Percentiles rank a stretch among this genome's conserved stretches.
These are phyloP conservation scores for Grallaria varia DNA, from an alignment of 2,113 vertebrate genomes.

Conservation along the genomic window DNA sequence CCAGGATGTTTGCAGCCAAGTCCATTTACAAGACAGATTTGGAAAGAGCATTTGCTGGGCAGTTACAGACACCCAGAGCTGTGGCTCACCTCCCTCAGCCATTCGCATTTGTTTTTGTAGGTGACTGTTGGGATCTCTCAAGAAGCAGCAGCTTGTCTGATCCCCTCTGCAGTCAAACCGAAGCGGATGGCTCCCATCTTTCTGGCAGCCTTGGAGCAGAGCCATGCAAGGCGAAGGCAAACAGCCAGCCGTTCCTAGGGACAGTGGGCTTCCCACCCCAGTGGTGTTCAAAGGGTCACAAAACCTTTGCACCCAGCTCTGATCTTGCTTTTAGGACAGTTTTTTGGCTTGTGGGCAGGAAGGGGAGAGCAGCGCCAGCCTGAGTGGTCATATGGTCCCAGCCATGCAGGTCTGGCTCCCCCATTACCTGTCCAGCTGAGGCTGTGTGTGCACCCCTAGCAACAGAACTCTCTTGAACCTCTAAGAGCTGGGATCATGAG, in stretches of 20 bases:
- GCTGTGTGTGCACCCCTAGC: background rate
- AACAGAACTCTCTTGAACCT: background rate
- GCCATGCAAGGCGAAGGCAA: background rate
- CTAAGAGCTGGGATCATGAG: background rate
- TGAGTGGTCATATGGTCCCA: background rate
- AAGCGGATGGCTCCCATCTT: background rate
- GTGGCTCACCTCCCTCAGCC: background rate
- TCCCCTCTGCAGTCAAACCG: background rate
- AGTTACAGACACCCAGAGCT: background rate
- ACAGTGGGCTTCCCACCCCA: background rate
- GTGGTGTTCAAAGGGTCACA: background rate
- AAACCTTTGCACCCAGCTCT: background rate
- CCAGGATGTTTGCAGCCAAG: background rate
- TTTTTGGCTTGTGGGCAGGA: background rate
- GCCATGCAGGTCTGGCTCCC: background rate
- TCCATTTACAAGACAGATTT: background rate
- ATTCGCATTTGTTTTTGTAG: background rate
- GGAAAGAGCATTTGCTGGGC: background rate
- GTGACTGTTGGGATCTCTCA: background rate
- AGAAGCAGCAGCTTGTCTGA: background rate
- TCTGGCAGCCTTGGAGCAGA: background rate
- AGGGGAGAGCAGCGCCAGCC: background rate
- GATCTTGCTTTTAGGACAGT: background rate
- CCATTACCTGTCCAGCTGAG: accelerated
- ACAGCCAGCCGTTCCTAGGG: background rate